These are phyloP conservation scores for Cossypha heuglini DNA, from an alignment of 2,797 vertebrate species.

Conservation along the genomic window DNA sequence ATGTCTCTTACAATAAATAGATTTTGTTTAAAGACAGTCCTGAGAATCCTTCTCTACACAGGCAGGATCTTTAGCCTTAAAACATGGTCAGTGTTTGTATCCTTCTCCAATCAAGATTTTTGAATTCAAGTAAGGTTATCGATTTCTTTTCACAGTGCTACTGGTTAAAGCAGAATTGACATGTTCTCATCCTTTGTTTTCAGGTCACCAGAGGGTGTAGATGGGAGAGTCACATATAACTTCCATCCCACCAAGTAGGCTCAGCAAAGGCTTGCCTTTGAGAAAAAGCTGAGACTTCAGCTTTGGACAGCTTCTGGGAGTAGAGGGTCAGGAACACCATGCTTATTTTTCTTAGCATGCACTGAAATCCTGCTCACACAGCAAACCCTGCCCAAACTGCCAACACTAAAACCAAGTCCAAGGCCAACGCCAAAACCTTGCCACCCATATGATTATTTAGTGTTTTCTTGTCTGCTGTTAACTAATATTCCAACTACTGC, in stretches of 20 bases:
- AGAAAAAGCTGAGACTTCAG: background rate
- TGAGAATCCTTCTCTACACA: background rate
- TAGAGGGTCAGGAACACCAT: accelerated
- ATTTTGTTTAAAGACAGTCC: background rate
- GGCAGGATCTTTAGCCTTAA: background rate
- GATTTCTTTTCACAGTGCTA: background rate
- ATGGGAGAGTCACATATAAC: background rate
- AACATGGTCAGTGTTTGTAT: background rate
- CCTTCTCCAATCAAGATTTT: background rate
- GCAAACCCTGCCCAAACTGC: background rate
- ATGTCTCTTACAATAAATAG: background rate
- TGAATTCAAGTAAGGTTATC: background rate
- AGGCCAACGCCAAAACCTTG: background rate
- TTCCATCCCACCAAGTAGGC: background rate
- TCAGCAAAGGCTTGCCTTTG: background rate
- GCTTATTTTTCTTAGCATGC: background rate
- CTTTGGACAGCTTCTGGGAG: background rate
- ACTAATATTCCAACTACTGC: background rate
- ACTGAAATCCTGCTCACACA: background rate
- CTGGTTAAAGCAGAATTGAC: background rate
- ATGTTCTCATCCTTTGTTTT: background rate
- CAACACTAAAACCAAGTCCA: background rate
- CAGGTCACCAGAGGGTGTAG: background rate
- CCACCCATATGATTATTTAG: background rate
- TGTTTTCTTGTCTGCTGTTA: background rate